Conservation (phyloP, 1,140 invertebrate species). For the Prorops nasuta region DNA sequence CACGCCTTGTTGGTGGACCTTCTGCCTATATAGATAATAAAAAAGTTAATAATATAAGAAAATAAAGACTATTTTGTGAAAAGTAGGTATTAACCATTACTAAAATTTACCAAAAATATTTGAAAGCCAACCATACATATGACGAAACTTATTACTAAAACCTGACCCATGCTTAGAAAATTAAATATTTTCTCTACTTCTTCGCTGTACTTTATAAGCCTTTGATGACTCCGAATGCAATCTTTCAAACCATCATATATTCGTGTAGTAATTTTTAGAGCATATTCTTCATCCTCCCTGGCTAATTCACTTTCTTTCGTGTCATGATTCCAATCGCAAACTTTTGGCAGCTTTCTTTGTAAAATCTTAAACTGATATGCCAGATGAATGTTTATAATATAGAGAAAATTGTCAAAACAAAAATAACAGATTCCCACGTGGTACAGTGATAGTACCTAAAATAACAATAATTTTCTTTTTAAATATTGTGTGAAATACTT, state of each 20-base stretch:
- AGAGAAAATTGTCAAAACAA: conserved; percentile 32
- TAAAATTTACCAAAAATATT: conserved; percentile 12
- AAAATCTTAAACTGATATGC: conserved; percentile 31
- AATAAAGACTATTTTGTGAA: background rate
- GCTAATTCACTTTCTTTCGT: no score
- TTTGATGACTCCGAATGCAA: conserved; percentile 16
- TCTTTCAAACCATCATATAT: conserved; percentile 5
- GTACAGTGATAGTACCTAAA: conserved; percentile 17
- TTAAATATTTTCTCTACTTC: conserved; percentile 20
- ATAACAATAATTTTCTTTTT: background rate
- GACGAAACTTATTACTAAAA: conserved; percentile 21
- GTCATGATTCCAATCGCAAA: no score
- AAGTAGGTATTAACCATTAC: background rate
- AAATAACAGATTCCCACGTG: conserved; percentile 22
- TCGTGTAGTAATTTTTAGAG: background rate
- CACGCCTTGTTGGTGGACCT: background rate
- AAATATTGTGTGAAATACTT: background rate
- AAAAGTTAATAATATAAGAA: background rate
- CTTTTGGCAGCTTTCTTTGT: conserved; percentile 1
- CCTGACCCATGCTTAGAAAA: conserved; percentile 21
- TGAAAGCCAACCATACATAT: conserved; percentile 30
- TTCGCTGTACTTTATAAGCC: conserved; percentile 15
- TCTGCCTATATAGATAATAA: background rate
- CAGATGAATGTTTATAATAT: conserved; percentile 21
- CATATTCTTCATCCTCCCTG: no score